These are phyloP conservation scores for Branchipolynoe longqiensis DNA, from an alignment of 2,888 invertebrate genomes.

Conservation along the genomic window DNA sequence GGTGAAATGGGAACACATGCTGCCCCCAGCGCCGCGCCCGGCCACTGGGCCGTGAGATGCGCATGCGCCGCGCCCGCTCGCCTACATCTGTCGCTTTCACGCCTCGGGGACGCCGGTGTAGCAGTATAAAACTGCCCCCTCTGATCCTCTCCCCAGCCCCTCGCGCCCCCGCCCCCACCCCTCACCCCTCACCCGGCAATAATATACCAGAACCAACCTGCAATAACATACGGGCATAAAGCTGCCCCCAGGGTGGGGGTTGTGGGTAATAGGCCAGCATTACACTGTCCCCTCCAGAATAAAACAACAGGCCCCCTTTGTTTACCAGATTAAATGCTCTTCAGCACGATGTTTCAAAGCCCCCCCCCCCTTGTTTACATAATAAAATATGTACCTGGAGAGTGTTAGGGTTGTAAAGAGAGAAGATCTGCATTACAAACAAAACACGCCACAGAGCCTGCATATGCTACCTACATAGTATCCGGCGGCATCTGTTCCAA, in stretches of 20 bases:
- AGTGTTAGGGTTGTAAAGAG: too few relatives aligned
- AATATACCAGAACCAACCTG: background rate
- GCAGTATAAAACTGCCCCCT: background rate
- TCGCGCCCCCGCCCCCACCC: background rate
- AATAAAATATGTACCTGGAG: too few relatives aligned
- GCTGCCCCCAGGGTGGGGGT: too few relatives aligned
- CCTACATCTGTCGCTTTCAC: slow-evolving; percentile 1
- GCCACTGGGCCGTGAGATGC: background rate
- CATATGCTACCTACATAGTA: too few relatives aligned
- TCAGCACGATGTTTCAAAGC: too few relatives aligned
- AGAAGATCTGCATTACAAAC: too few relatives aligned
- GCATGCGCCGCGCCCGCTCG: background rate
- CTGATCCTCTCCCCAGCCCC: background rate
- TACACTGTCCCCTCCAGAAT: background rate
- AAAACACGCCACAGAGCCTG: too few relatives aligned
- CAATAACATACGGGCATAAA: background rate
- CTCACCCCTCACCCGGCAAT: background rate
- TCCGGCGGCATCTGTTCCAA: too few relatives aligned
- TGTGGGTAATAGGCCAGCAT: background rate
- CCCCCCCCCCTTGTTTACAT: too few relatives aligned
- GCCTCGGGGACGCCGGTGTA: background rate
- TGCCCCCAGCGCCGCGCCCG: background rate
- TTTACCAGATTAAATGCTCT: too few relatives aligned
- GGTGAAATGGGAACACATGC: background rate
- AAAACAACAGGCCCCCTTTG: background rate